Evolutionary conservation across 35 echinoderm and acorn worm genomes (phyloP).

Genomic region (Strongylocentrotus purpuratus): DNA sequence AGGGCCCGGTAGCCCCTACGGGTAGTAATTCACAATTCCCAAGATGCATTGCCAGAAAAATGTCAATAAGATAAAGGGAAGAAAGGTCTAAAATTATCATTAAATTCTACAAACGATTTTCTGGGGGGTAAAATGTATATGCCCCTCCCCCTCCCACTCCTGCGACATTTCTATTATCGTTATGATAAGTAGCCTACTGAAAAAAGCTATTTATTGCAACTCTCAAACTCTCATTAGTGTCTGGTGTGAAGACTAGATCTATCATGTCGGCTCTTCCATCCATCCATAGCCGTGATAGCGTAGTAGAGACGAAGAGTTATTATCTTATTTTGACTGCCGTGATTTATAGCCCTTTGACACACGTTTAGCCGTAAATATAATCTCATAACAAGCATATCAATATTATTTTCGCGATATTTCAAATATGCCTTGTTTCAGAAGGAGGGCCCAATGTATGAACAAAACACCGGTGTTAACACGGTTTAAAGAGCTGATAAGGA

Average conservation of each 20-base stretch:
- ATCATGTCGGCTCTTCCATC: not conserved
- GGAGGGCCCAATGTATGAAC: not conserved
- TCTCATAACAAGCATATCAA: slow-evolving; percentile 55
- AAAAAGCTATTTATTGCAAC: no score
- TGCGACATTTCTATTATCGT: no score
- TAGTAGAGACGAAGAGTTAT: slow-evolving; percentile 19
- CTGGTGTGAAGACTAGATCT: not conserved
- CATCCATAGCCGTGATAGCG: not conserved
- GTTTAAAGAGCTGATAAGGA: no score
- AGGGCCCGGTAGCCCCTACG: no score
- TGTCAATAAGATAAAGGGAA: no score
- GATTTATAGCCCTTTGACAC: slow-evolving; percentile 27
- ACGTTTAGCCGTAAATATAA: slow-evolving; percentile 56
- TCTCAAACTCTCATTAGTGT: not conserved
- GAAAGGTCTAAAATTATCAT: no score
- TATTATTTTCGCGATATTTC: slow-evolving; percentile 55
- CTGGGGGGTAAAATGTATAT: no score
- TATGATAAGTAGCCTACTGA: no score
- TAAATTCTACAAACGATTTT: no score
- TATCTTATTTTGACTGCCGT: slow-evolving; percentile 29
- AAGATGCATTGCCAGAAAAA: no score
- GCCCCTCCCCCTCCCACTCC: no score
- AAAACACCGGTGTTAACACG: not conserved
- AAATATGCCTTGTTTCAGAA: slow-evolving; percentile 14
- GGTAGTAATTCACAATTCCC: no score